Conservation (phyloP, 2,888 invertebrate species). For the Pseudeuparius sepicola region DNA sequence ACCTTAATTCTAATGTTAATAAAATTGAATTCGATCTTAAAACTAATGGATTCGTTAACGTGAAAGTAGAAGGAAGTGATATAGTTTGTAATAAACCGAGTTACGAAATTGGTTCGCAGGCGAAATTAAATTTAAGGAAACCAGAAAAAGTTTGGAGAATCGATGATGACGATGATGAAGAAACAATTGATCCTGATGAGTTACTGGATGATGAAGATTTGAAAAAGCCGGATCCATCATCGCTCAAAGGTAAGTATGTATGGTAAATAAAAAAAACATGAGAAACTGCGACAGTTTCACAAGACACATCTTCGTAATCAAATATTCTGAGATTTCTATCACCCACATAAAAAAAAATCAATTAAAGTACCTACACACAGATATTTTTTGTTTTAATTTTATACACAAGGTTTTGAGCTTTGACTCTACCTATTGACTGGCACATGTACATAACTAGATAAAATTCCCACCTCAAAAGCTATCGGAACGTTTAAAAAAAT, state of each 20-base stretch:
- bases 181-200: constrained; percentile 80
- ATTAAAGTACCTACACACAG: too few species aligned
- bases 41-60: constrained; percentile 33
- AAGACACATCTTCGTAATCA: too few species aligned
- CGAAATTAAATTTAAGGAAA: constrained; percentile 42
- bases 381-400: too few species aligned
- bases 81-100: constrained; percentile 52
- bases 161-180: constrained; percentile 59
- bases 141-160: constrained; percentile 63
- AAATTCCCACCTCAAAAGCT: too few species aligned
- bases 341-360: too few species aligned
- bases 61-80: constrained; percentile 23
- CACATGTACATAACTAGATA: too few species aligned
- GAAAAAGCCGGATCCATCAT: constrained; percentile 73
- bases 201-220: constrained; percentile 85
- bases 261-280: too few species aligned
- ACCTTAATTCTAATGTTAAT: constrained; percentile 17
- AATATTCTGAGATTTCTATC: too few species aligned
- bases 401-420: too few species aligned
- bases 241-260: constrained; percentile 70
- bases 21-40: constrained; percentile 31
- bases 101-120: constrained; percentile 60
- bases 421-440: too few species aligned
- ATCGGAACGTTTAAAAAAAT: too few species aligned
- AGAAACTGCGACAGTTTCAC: too few species aligned